Percentiles rank a stretch among this genome's conserved stretches.
Evolutionary conservation across 2,888 invertebrate species (phyloP).

Genomic region (Synanthedon formicaeformis): DNA sequence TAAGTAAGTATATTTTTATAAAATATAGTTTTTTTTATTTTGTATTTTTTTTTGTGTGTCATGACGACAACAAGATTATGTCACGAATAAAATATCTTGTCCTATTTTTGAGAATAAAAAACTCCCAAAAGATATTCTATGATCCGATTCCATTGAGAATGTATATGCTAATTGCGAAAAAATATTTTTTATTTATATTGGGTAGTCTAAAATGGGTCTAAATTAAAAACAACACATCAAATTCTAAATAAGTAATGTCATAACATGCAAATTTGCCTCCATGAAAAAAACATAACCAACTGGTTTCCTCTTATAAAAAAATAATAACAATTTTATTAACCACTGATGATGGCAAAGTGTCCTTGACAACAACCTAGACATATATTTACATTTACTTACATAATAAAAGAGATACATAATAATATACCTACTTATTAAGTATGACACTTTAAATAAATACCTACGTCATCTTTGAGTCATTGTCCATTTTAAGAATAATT

Average conservation of each 20-base stretch:
- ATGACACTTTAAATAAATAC: slow-evolving; percentile 1
- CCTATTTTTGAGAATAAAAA: too few species aligned
- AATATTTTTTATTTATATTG: too few species aligned
- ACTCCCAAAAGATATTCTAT: too few species aligned
- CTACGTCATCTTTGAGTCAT: slow-evolving; percentile 12
- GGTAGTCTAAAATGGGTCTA: too few species aligned
- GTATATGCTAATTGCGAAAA: too few species aligned
- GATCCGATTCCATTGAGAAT: too few species aligned
- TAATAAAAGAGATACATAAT: neutral
- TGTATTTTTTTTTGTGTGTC: too few species aligned
- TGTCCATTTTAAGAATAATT: slow-evolving; percentile 9
- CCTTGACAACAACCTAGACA: slow-evolving; percentile 4
- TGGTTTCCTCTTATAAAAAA: neutral
- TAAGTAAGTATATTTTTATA: too few species aligned
- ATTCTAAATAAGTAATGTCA: neutral
- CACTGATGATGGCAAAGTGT: neutral
- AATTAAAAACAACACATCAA: too few species aligned
- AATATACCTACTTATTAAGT: slow-evolving; percentile 1
- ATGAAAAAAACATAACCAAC: neutral
- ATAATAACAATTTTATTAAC: neutral
- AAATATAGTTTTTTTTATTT: too few species aligned
- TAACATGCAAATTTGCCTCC: neutral
- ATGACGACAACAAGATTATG: too few species aligned
- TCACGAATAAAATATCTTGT: too few species aligned
- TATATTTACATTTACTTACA: neutral